phyloP scores from a whole-genome alignment of 2,797 vertebrate species.

The Martes flavigula region DNA sequence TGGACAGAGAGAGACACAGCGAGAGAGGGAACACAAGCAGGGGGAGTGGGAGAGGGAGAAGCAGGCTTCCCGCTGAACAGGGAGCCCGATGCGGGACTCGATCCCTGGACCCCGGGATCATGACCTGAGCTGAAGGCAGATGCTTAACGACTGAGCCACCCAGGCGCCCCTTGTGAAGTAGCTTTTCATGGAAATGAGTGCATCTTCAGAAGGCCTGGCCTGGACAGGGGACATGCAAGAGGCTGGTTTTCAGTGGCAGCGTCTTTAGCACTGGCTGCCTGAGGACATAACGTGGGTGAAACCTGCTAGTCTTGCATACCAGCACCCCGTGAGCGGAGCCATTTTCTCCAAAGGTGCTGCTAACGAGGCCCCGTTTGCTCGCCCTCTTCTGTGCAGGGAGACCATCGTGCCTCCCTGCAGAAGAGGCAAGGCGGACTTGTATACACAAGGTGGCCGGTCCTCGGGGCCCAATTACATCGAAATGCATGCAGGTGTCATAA shows the following conservation, averaged over 20 bases:
- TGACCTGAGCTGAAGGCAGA: no score
- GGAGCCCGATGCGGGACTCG: no score
- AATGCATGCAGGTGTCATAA: constrained; percentile 84
- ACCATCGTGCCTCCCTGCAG: constrained; percentile 45
- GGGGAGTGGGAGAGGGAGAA: no score
- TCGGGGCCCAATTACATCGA: constrained; percentile 73
- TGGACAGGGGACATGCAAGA: not conserved
- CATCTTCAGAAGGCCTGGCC: not conserved
- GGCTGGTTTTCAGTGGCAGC: not conserved
- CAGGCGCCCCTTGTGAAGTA: not conserved
- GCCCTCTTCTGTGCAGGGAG: constrained; percentile 62
- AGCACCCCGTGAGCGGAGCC: not conserved
- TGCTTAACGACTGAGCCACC: no score
- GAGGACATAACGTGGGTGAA: not conserved
- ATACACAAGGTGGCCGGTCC: constrained; percentile 68
- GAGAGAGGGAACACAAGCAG: no score
- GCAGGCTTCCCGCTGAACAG: no score
- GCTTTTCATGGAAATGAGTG: not conserved
- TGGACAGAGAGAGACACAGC: no score
- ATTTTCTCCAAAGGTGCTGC: constrained; percentile 64
- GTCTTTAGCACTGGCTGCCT: not conserved
- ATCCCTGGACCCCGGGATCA: no score
- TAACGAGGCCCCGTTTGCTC: constrained; percentile 66
- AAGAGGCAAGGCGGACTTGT: constrained; percentile 67
- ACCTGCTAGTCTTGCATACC: not conserved